Base-by-base conservation (phyloP, 2,888 invertebrate species). In the Caradrina kadenii region DNA sequence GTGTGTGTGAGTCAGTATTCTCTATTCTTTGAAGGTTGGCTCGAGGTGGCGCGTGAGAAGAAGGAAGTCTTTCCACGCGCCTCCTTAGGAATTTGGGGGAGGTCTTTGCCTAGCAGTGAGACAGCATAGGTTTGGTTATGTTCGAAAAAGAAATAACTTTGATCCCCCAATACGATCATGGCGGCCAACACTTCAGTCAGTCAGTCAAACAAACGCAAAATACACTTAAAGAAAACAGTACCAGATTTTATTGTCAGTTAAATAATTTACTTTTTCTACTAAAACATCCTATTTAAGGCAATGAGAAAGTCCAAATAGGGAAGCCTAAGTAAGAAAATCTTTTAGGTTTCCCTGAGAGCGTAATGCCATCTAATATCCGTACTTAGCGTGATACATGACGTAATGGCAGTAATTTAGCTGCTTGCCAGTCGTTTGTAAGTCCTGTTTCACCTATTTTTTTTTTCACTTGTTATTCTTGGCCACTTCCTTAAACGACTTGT, bases 301-400 rank as follows among this genome's bases (percentile, higher is more conserved):
- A 11, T 35, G 50, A 63, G 45, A 15, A 71, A 39, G 52, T 56
- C n/a, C 35, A 55, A 66, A 73, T 60, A 73, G 42, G 15, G 26
- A 55, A 60, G 22, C 39, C 26, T 61, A 59, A 67, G 74, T 67
- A 52, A 49, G 52, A 35, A 73, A 79, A 62, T 59, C 67, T 79
- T 79, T 79, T 49, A 79, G 69, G 49, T 39, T 58, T 11, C 49
- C 49, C 49, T 53, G 39, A 80, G 49, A 64, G 31, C 48, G 56
- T 70, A 39, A 49, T 48, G n/a, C 55, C 63, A 35, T 63, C 62
- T 63, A 56, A 73, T 78, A 79, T 50, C 63, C 53, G 50, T 73
- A 68, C 54, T 79, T 53, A 13, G 52, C 59, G 39, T 61, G 58
- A 62, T 62, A 49, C 56, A 50, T 56, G 49, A 6, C 13, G 26